Percentiles rank a stretch among this genome's conserved stretches.
phyloP scores from a whole-genome alignment of 2,797 vertebrate species.

The Ctenosaura bakeri region DNA sequence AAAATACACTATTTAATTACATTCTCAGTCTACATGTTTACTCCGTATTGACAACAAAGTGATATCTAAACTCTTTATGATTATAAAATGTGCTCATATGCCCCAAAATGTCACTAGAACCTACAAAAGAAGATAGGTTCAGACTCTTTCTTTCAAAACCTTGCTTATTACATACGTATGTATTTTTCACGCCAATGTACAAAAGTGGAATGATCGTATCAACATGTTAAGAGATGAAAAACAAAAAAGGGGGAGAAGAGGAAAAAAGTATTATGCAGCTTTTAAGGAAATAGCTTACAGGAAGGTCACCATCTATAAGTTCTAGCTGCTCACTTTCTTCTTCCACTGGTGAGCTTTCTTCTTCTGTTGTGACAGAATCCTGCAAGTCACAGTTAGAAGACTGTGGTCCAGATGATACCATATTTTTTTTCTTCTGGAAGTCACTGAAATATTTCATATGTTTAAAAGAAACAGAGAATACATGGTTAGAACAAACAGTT shows the following conservation, averaged over 20 bases:
- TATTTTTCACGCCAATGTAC: neutral
- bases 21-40: neutral
- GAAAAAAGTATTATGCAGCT: neutral
- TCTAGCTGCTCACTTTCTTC: slow-evolving; percentile 84
- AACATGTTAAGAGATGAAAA: neutral
- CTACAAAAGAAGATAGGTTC: neutral
- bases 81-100: neutral
- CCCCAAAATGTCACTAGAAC: neutral
- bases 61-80: neutral
- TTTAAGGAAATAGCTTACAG: slow-evolving; percentile 80
- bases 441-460: slow-evolving; percentile 85
- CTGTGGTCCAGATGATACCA: slow-evolving; percentile 76
- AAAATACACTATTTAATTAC: neutral
- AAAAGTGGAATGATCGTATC: neutral
- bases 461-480: neutral
- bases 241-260: neutral
- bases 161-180: neutral
- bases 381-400: slow-evolving; percentile 75
- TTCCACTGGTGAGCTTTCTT: slow-evolving; percentile 71
- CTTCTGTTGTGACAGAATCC: slow-evolving; percentile 69
- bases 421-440: slow-evolving; percentile 88
- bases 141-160: neutral
- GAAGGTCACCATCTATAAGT: slow-evolving; percentile 86
- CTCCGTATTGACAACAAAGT: neutral
- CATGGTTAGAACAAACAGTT: neutral